Conservation (phyloP, 2,113 vertebrate species). For the Anseranas semipalmata region DNA sequence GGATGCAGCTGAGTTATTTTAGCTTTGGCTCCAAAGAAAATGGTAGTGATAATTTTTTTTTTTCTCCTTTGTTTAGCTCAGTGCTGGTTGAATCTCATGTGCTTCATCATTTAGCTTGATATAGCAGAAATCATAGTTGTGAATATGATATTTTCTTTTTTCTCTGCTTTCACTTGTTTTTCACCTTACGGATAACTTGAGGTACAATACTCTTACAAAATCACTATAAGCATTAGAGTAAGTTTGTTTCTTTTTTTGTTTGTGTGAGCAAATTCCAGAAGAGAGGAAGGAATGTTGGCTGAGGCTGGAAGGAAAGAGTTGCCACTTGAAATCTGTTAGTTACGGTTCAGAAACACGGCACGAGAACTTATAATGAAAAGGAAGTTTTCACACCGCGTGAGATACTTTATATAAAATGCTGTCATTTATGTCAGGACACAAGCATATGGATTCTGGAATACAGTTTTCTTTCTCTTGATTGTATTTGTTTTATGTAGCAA, state of each 20-base stretch:
- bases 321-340: not conserved
- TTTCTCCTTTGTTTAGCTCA: not conserved
- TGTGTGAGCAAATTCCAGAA: not conserved
- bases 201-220: not conserved
- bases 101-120: not conserved
- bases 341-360: not conserved
- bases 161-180: not conserved
- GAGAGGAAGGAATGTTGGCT: not conserved
- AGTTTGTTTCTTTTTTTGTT: not conserved
- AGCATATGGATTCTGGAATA: not conserved
- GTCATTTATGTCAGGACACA: not conserved
- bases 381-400: not conserved
- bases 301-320: not conserved
- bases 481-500: not conserved
- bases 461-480: not conserved
- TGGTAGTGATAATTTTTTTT: not conserved
- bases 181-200: not conserved
- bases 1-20: not conserved
- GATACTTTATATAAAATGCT: not conserved
- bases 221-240: not conserved
- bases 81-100: not conserved
- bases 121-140: not conserved
- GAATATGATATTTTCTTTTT: rapidly evolving
- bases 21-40: not conserved
- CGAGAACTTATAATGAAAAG: not conserved